Base-by-base conservation (phyloP, 2,888 invertebrate species). In the Tachina lurida region DNA sequence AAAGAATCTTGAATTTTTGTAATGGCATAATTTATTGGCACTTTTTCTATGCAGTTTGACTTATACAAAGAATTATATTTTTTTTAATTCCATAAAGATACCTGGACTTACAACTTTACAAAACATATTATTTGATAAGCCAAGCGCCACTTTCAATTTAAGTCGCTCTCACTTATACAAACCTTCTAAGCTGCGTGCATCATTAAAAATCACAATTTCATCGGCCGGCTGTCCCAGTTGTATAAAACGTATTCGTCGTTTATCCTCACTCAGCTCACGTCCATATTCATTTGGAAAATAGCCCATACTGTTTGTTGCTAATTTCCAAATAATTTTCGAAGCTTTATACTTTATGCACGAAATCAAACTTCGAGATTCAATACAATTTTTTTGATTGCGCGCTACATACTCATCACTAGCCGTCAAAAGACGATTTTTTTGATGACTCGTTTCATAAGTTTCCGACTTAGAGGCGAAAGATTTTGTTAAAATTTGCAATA, bases 321-420 rank as follows among this genome's bases (percentile, higher is more conserved):
- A 73, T 75, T 90, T 91, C 91, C 91, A 91, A 45, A 92, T 80
- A 7, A 91, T 88, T 76, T 90, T 91, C 2, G 91, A 89, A 15
- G 90, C 89, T 82, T 90, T 92, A 76, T 92, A 93, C 87, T 92
- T 92, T 17, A 93, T 88, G 88, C 92, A 93, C 68, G 92, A 90
- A 49, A 91, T 88, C 41, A 93, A 84, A 47, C 89, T 90, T 7
- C 90, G 90, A 10, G 90, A 89, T 52, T 89, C 89, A 62, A 91
- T 90, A 84, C 92, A 93, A 63, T 90, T 89, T 19, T 89, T 89
- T 87, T 92, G 91, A 82, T 90, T 91, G 10, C 88, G 88, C 19
- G 88, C 87, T n/a, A 93, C 89, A 80, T 91, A 93, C 54, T 90
- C 91, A 80, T 93, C 92, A 47, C 75, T 77, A 4, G n/a, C n/a